Evolutionary conservation across 2,797 vertebrate species (phyloP).

Genomic region (Chiroxiphia lanceolata): DNA sequence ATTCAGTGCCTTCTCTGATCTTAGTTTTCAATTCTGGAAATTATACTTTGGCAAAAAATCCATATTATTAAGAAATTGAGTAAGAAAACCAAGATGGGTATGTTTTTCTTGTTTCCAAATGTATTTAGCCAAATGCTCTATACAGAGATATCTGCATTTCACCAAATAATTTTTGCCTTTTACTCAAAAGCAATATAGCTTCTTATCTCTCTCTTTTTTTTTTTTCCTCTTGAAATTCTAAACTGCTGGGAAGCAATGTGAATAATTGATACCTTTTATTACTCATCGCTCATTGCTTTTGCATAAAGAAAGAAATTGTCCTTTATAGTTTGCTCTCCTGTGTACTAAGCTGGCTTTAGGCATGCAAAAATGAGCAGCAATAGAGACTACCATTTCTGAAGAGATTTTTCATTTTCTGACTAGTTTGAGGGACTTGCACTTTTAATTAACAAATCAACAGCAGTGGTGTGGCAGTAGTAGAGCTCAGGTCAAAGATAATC

Average conservation of each 20-base stretch:
- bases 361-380: conserved; percentile 47
- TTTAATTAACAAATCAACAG: conserved; percentile 58
- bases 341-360: conserved; percentile 49
- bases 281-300: conserved; percentile 62
- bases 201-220: neutral
- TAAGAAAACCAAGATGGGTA: neutral
- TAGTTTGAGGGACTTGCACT: conserved; percentile 51
- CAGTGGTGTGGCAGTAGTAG: neutral
- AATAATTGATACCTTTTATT: conserved; percentile 76
- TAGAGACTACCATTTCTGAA: conserved; percentile 20
- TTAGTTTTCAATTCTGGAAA: neutral
- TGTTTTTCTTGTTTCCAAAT: neutral
- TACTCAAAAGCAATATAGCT: neutral
- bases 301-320: conserved; percentile 64
- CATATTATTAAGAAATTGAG: neutral
- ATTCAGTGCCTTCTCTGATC: neutral
- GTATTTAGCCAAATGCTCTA: neutral
- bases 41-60: neutral
- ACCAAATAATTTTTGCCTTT: neutral
- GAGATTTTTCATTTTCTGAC: neutral
- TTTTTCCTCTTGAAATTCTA: conserved; percentile 34
- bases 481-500: neutral
- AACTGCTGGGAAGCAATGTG: conserved; percentile 62
- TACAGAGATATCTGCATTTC: neutral
- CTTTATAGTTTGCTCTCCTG: conserved; percentile 55